These are phyloP conservation scores for Drosophila triauraria DNA, from an alignment of 1,140 invertebrate genomes.

Conservation along the genomic window DNA sequence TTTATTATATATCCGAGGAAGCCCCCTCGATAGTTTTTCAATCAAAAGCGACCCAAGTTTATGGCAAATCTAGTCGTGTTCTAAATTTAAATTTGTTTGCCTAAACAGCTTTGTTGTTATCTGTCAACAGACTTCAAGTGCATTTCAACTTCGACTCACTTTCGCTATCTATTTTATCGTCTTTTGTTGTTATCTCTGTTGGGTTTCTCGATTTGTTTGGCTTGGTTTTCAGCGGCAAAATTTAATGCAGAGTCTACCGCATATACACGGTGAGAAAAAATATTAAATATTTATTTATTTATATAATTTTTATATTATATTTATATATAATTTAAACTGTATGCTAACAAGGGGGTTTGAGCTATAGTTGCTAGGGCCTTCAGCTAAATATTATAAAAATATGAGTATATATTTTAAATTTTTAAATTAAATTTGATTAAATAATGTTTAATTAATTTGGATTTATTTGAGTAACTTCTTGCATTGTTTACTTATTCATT, in stretches of 20 bases:
- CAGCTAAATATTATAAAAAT: too few relatives aligned
- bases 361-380: too few relatives aligned
- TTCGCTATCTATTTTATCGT: constrained; percentile 11
- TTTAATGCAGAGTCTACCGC: constrained; percentile 4
- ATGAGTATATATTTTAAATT: background rate
- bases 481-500: too few relatives aligned
- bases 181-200: constrained; percentile 24
- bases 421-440: too few relatives aligned
- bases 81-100: constrained; percentile 5
- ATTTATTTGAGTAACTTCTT: too few relatives aligned
- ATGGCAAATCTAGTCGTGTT: constrained; percentile 1
- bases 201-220: constrained; percentile 29
- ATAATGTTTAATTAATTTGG: too few relatives aligned
- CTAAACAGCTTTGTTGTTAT: constrained; percentile 5
- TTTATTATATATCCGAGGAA: background rate
- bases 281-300: too few relatives aligned
- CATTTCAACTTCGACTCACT: constrained; percentile 11
- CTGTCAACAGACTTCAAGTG: constrained; percentile 16
- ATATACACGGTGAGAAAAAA: background rate
- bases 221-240: constrained; percentile 3
- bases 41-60: background rate
- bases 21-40: constrained; percentile 6
- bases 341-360: too few relatives aligned
- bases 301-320: too few relatives aligned
- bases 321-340: too few relatives aligned